phyloP scores from a whole-genome alignment of 2,113 vertebrate genomes.

The Noctilio leporinus region DNA sequence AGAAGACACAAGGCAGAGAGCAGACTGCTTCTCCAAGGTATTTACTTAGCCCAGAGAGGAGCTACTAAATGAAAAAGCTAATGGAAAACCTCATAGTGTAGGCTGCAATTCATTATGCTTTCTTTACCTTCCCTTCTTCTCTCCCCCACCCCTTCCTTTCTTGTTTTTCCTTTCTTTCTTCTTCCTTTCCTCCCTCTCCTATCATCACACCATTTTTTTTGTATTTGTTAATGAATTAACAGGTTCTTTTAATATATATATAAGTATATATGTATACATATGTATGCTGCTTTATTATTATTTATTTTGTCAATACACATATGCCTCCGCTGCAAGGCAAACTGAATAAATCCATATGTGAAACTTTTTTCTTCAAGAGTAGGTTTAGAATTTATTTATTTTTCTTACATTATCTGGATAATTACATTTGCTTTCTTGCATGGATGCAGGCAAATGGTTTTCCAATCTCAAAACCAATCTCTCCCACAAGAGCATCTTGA shows the following conservation, averaged over 20 bases:
- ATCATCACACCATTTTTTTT: neutral
- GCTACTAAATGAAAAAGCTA: neutral
- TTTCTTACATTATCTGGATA: neutral
- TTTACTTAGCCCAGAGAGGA: no score
- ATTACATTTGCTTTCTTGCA: neutral
- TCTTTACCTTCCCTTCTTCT: neutral
- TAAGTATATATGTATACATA: no score
- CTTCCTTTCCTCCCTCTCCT: neutral
- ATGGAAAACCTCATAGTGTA: neutral
- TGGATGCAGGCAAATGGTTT: neutral
- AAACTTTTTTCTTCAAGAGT: neutral
- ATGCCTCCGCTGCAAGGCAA: neutral
- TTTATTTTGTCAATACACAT: neutral
- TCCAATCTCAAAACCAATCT: neutral
- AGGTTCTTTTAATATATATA: neutral
- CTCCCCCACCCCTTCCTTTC: neutral
- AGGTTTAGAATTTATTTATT: neutral
- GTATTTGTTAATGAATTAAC: neutral
- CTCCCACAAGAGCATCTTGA: neutral
- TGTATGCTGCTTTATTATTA: neutral
- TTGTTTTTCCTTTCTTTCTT: neutral
- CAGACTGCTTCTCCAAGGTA: rapidly evolving
- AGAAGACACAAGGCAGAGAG: neutral
- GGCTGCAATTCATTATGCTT: neutral
- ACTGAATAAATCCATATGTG: neutral